A percentile compares a stretch with the other conserved stretches of the same genome.
These are phyloP conservation scores for Oncorhynchus mykiss DNA, from an alignment of 2,113 vertebrate genomes.

Conservation along the genomic window DNA sequence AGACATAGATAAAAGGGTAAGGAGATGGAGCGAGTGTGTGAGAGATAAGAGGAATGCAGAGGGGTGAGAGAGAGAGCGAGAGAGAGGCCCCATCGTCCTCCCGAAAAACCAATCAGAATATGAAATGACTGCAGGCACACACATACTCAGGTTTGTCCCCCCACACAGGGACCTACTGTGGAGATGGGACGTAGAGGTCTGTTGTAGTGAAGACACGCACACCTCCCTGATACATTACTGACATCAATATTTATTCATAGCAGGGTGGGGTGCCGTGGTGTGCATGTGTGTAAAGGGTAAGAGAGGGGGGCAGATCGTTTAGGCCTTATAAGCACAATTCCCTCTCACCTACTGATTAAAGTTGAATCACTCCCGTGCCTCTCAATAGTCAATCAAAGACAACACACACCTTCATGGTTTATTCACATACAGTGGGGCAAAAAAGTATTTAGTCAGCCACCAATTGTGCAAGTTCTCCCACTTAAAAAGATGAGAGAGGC, in stretches of 20 bases:
- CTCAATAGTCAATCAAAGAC: slow-evolving; percentile 11
- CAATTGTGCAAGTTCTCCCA: no score
- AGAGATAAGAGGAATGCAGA: no score
- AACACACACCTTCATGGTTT: slow-evolving; percentile 4
- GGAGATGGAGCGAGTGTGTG: no score
- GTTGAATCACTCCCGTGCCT: slow-evolving; percentile 53
- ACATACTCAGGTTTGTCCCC: slow-evolving; percentile 23
- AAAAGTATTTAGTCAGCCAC: no score
- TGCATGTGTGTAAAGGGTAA: no score
- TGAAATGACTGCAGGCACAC: not conserved
- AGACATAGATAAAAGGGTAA: no score
- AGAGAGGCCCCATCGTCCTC: not conserved
- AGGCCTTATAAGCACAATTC: slow-evolving; percentile 48
- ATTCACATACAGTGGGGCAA: not conserved
- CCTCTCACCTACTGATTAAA: slow-evolving; percentile 61
- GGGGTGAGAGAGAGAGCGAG: no score
- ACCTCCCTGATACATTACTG: not conserved
- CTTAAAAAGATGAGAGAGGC: no score
- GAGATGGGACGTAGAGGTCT: not conserved
- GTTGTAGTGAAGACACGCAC: not conserved
- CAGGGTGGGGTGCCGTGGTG: slow-evolving; percentile 6
- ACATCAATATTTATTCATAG: not conserved
- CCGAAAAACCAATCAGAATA: not conserved
- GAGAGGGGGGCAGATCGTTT: slow-evolving; percentile 4
- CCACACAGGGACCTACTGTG: no score